Conservation (phyloP, 2,888 invertebrate species). For the Phaonia tiefii region DNA sequence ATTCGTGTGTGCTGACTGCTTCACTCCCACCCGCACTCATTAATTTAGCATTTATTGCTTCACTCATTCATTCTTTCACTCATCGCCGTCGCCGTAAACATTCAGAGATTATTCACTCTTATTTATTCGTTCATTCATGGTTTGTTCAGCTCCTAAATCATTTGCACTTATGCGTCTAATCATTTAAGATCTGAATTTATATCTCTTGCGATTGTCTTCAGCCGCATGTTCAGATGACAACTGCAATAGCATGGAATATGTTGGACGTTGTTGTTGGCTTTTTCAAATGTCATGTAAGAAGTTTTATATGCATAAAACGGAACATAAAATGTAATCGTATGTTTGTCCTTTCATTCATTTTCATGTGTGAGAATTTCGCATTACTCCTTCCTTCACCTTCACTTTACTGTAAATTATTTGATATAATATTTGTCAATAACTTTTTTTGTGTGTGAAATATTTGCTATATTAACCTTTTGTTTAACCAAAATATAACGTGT, state of each 20-base stretch:
- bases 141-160: conserved; percentile 38
- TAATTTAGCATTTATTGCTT: background rate
- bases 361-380: background rate
- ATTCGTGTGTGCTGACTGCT: conserved; percentile 2
- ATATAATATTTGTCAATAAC: background rate
- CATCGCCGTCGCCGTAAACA: background rate
- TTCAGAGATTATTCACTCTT: conserved; percentile 20
- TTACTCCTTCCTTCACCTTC: background rate
- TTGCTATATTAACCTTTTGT: background rate
- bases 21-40: background rate
- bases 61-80: conserved; percentile 27
- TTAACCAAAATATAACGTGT: conserved; percentile 30
- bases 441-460: conserved; percentile 29
- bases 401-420: background rate
- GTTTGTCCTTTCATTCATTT: background rate
- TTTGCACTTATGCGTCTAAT: conserved; percentile 57
- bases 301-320: conserved; percentile 30
- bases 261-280: conserved; percentile 4
- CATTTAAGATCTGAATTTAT: conserved; percentile 40
- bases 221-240: background rate
- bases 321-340: conserved; percentile 12
- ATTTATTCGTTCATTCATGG: background rate
- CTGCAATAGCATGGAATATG: background rate
- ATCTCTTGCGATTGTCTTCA: conserved; percentile 1
- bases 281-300: no score